phyloP scores from a whole-genome alignment of 2,888 invertebrate species.

The Tipula helvola region DNA sequence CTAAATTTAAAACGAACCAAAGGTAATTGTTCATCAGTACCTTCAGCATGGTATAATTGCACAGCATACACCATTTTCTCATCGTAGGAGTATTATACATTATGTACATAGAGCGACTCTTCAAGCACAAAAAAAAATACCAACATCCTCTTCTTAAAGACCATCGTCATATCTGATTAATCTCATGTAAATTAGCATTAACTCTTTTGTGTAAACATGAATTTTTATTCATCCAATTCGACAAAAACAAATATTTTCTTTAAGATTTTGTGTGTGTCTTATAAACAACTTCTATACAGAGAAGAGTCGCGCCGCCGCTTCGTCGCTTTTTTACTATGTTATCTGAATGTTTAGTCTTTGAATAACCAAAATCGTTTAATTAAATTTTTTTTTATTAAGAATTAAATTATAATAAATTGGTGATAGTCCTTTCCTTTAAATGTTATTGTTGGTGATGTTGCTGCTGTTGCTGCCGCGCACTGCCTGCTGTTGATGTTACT shows the following conservation, averaged over 20 bases:
- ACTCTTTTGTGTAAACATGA: conserved; percentile 22
- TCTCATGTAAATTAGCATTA: conserved; percentile 22
- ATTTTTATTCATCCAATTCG: conserved; percentile 18
- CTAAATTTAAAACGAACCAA: not conserved
- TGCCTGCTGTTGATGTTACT: not conserved
- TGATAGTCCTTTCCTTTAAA: not conserved
- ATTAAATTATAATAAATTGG: conserved; percentile 4
- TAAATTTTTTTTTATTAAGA: conserved; percentile 4
- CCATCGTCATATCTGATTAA: conserved; percentile 15
- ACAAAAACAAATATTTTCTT: not conserved
- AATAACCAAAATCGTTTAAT: conserved; percentile 11
- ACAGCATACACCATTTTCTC: not conserved
- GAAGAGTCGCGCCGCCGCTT: conserved; percentile 7
- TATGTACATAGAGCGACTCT: not conserved
- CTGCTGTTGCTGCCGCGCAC: not conserved
- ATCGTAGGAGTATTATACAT: not conserved
- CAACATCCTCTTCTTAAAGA: not conserved
- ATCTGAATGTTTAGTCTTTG: conserved; percentile 9
- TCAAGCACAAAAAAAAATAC: not conserved
- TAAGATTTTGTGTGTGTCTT: conserved; percentile 5
- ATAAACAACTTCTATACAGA: not conserved
- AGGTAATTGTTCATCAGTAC: not conserved
- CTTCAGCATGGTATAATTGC: no score
- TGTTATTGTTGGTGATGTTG: not conserved
- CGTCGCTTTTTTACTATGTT: conserved; percentile 5